phyloP scores from a whole-genome alignment of 2,797 vertebrate species.

The Jordanella pulchra region DNA sequence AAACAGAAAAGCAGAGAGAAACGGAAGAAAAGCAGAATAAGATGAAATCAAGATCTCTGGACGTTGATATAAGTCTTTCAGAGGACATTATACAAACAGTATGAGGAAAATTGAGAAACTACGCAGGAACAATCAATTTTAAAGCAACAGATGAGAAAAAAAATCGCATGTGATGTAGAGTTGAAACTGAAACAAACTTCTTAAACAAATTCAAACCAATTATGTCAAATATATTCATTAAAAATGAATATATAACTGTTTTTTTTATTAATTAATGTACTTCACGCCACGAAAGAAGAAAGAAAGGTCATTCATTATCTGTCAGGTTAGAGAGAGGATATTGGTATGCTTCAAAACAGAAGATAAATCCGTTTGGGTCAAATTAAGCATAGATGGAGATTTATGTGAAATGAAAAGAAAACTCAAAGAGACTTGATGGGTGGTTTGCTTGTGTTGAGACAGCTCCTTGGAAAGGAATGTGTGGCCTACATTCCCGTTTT shows the following conservation, averaged over 20 bases:
- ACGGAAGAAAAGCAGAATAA: constrained; percentile 12
- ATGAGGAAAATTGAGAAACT: constrained; percentile 38
- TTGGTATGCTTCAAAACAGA: constrained; percentile 37
- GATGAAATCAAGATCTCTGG: constrained; percentile 55
- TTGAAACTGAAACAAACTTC: constrained; percentile 26
- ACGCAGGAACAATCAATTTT: constrained; percentile 50
- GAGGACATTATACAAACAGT: constrained; percentile 70
- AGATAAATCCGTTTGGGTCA: constrained; percentile 42
- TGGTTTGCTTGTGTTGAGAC: constrained; percentile 72
- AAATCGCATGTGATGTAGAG: constrained; percentile 13
- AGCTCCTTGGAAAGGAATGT: constrained; percentile 78
- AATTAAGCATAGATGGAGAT: constrained; percentile 33
- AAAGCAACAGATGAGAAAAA: constrained; percentile 44
- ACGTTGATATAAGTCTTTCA: constrained; percentile 62
- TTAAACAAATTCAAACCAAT: background rate
- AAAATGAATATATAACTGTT: too few species aligned
- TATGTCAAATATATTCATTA: background rate
- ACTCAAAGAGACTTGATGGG: constrained; percentile 63
- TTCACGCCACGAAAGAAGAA: constrained; percentile 15
- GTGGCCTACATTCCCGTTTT: constrained; percentile 77
- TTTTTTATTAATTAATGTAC: constrained; percentile 32
- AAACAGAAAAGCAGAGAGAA: background rate
- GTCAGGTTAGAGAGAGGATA: constrained; percentile 35
- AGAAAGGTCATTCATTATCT: constrained; percentile 20
- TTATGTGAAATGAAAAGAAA: constrained; percentile 61